phyloP scores from a whole-genome alignment of 2,797 vertebrate species.

The Scomberomorus guttatus region DNA sequence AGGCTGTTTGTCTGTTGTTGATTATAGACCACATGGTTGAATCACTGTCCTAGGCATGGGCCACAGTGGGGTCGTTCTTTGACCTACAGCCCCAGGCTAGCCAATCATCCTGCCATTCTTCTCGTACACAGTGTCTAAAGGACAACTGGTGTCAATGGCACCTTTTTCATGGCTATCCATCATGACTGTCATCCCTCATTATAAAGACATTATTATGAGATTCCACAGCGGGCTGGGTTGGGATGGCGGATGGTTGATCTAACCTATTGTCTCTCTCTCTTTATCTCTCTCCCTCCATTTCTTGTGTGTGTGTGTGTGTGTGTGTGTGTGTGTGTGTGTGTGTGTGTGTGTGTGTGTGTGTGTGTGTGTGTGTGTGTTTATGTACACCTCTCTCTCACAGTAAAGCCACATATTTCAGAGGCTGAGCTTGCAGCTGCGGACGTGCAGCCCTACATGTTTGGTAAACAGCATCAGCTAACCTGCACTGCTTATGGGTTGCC shows the following conservation, averaged over 20 bases:
- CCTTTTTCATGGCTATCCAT: constrained; percentile 69
- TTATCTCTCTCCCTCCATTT: constrained; percentile 12
- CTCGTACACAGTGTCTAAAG: constrained; percentile 40
- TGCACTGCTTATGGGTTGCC: constrained; percentile 88
- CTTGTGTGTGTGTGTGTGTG: constrained; percentile 22
- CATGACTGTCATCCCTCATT: constrained; percentile 64
- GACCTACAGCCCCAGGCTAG: constrained; percentile 65
- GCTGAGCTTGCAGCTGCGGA: constrained; percentile 79
- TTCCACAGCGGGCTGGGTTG: constrained; percentile 34
- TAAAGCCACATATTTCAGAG: constrained; percentile 90
- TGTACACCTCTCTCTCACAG: constrained; percentile 72
- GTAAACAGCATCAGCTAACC: constrained; percentile 83
- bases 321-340: no score
- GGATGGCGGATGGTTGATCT: constrained; percentile 24
- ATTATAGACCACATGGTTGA: constrained; percentile 52
- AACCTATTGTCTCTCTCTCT: constrained; percentile 44
- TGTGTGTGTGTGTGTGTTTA: constrained; percentile 22
- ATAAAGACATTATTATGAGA: constrained; percentile 73
- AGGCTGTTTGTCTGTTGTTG: constrained; percentile 56
- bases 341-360: constrained; percentile 26
- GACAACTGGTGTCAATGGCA: constrained; percentile 64
- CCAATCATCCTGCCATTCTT: constrained; percentile 68
- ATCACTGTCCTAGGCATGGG: constrained; percentile 52
- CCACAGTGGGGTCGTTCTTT: constrained; percentile 58
- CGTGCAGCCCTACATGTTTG: constrained; percentile 75